Evolutionary conservation across 2,888 invertebrate species (phyloP).

Genomic region (Dynastes hyllus): DNA sequence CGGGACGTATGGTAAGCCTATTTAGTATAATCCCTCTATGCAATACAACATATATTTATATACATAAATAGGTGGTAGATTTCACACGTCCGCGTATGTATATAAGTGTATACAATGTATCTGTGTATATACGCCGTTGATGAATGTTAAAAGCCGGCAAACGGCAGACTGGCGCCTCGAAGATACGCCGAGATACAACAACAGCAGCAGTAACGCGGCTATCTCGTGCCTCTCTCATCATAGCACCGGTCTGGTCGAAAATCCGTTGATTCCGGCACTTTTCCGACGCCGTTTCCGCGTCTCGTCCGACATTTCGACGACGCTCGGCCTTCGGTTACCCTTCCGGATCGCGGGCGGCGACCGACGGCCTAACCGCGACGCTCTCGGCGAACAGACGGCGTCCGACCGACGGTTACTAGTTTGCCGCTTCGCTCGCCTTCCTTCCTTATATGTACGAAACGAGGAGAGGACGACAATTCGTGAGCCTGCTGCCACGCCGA

Average conservation of each 20-base stretch:
- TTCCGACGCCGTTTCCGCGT: not conserved
- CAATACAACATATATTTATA: not conserved
- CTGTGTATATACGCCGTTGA: slow-evolving; percentile 54
- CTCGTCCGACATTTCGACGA: not conserved
- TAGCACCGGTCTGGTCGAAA: slow-evolving; percentile 25
- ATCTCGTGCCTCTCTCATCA: slow-evolving; percentile 25
- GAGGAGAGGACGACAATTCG: too few relatives aligned
- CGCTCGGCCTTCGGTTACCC: not conserved
- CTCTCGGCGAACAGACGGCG: slow-evolving; percentile 17
- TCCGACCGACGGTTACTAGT: not conserved
- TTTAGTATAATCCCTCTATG: too few relatives aligned
- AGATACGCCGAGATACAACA: slow-evolving; percentile 62
- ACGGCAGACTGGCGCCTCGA: slow-evolving; percentile 68
- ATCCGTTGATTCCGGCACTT: slow-evolving; percentile 4
- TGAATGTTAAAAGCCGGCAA: slow-evolving; percentile 64
- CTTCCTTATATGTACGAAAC: too few relatives aligned
- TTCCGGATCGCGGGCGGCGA: not conserved
- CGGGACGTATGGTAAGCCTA: too few relatives aligned
- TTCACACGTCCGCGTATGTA: not conserved
- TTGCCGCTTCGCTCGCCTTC: too few relatives aligned
- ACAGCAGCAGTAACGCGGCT: slow-evolving; percentile 24
- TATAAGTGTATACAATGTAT: slow-evolving; percentile 52
- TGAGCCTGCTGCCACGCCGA: too few relatives aligned
- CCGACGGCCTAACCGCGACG: not conserved
- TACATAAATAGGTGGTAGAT: not conserved